These are phyloP conservation scores for Mycteria americana DNA, from an alignment of 2,797 vertebrate genomes.

Conservation along the genomic window DNA sequence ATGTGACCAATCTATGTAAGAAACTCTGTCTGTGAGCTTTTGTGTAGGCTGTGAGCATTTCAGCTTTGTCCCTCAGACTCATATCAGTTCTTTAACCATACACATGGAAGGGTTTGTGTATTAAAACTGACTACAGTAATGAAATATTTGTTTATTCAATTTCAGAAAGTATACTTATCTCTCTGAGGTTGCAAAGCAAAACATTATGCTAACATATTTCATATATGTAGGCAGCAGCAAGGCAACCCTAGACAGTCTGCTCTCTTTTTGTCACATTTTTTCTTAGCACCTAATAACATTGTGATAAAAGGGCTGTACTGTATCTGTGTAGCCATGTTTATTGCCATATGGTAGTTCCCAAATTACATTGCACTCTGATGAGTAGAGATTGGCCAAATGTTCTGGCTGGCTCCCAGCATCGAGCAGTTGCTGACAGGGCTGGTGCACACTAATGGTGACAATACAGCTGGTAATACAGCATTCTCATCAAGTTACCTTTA, in stretches of 20 bases:
- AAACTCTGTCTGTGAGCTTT: background rate
- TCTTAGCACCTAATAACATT: background rate
- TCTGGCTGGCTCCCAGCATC: slow-evolving; percentile 51
- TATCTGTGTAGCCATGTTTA: slow-evolving; percentile 52
- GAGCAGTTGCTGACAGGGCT: slow-evolving; percentile 36
- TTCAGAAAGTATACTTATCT: slow-evolving; percentile 55
- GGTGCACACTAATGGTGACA: background rate
- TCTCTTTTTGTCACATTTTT: slow-evolving; percentile 34
- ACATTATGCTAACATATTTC: slow-evolving; percentile 28
- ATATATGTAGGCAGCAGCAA: background rate
- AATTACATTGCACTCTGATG: slow-evolving; percentile 44
- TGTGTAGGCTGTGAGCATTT: background rate
- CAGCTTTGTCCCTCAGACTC: background rate
- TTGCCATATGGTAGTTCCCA: slow-evolving; percentile 61
- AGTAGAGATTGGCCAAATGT: slow-evolving; percentile 15
- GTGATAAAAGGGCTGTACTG: slow-evolving; percentile 5
- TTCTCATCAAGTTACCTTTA: background rate
- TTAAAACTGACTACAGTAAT: slow-evolving; percentile 47
- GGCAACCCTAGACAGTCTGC: slow-evolving; percentile 10
- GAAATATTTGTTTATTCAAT: slow-evolving; percentile 62
- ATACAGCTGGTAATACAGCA: background rate
- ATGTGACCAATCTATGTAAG: background rate
- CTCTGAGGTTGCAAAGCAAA: slow-evolving; percentile 21
- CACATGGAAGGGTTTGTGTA: slow-evolving; percentile 35
- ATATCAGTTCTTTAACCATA: background rate